These are phyloP conservation scores for Staurois parvus DNA, from an alignment of 2,797 vertebrate species.

Conservation along the genomic window DNA sequence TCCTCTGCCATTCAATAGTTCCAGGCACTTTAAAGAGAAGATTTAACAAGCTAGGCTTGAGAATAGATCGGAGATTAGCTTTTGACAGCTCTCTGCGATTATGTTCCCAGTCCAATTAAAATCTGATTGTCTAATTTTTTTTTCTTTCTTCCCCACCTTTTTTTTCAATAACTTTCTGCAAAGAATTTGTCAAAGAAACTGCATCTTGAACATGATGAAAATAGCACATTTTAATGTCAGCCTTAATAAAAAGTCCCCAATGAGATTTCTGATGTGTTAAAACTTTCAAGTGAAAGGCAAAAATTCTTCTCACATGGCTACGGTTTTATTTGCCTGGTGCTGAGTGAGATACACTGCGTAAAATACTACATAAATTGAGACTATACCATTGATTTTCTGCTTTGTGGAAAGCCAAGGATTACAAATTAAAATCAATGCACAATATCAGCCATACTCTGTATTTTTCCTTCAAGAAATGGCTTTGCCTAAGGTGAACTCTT, in stretches of 20 bases:
- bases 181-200: not conserved
- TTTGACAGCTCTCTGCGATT: constrained; percentile 9
- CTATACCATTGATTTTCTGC: constrained; percentile 46
- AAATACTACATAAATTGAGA: constrained; percentile 28
- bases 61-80: constrained; percentile 16
- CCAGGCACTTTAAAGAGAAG: not conserved
- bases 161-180: not conserved
- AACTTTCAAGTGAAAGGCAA: not conserved
- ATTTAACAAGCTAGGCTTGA: constrained; percentile 9
- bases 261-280: not conserved
- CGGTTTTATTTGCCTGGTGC: not conserved
- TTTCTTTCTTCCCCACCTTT: not conserved
- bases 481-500: constrained; percentile 41
- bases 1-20: not conserved
- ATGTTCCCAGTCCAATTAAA: constrained; percentile 20
- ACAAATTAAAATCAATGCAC: constrained; percentile 56
- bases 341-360: not conserved
- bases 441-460: constrained; percentile 9
- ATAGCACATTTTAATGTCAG: no score
- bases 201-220: not conserved
- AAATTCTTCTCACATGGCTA: not conserved
- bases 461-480: constrained; percentile 16
- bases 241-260: no score
- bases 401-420: constrained; percentile 42
- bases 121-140: constrained; percentile 5